Evolutionary conservation across 2,888 invertebrate genomes (phyloP).

Genomic region (Archips xylosteana): DNA sequence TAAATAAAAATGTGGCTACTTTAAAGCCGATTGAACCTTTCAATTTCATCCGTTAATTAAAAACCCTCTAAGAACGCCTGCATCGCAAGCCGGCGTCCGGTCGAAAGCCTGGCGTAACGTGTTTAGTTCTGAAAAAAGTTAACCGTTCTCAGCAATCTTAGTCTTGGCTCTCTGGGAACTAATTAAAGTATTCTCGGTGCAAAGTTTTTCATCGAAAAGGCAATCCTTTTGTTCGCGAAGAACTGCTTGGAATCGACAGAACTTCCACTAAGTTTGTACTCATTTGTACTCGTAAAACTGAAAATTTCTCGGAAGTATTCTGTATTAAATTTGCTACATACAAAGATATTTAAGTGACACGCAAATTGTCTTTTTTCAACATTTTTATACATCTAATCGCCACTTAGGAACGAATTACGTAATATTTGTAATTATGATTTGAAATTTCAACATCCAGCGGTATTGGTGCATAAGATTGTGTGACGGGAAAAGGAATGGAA

Average conservation of each 20-base stretch:
- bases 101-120: background rate
- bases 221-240: constrained; percentile 47
- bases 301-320: background rate
- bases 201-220: constrained; percentile 66
- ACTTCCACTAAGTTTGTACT: background rate
- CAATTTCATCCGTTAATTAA: too few relatives aligned
- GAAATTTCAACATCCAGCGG: too few relatives aligned
- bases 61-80: too few relatives aligned
- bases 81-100: too few relatives aligned
- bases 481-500: too few relatives aligned
- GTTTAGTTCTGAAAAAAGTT: background rate
- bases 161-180: constrained; percentile 50
- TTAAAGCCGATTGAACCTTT: too few relatives aligned
- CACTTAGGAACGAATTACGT: too few relatives aligned
- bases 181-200: constrained; percentile 64
- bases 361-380: too few relatives aligned
- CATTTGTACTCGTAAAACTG: background rate
- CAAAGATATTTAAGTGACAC: background rate
- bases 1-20: too few relatives aligned
- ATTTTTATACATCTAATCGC: too few relatives aligned
- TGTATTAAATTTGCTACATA: background rate
- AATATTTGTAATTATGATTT: too few relatives aligned
- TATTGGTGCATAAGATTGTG: too few relatives aligned
- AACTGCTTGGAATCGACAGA: constrained; percentile 17
- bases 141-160: constrained; percentile 6